Evolutionary conservation across 2,888 invertebrate genomes (phyloP).

Genomic region (Acrobasis consociella): DNA sequence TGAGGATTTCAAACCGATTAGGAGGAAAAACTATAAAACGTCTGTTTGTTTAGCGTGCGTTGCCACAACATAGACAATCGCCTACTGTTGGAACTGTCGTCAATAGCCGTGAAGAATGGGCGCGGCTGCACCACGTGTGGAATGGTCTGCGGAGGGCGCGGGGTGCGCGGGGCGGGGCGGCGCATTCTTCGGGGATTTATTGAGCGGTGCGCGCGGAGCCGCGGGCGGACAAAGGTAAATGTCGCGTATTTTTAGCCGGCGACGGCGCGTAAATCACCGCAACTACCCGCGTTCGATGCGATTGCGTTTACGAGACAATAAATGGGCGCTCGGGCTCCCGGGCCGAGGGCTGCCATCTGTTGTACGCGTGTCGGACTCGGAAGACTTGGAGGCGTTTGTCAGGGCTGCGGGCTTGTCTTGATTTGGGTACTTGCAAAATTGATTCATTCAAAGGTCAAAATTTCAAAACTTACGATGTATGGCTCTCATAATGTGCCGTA

Average conservation of each 20-base stretch:
- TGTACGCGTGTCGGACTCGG: too few relatives aligned
- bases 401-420: too few relatives aligned
- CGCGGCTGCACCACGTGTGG: conserved; percentile 32
- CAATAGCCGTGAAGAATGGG: conserved; percentile 3
- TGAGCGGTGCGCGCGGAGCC: conserved; percentile 46
- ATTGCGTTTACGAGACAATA: too few relatives aligned
- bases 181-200: conserved; percentile 63
- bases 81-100: neutral
- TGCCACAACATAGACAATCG: neutral
- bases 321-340: too few relatives aligned
- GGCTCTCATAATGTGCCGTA: too few relatives aligned
- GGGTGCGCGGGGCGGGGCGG: conserved; percentile 27
- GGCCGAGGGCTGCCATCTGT: too few relatives aligned
- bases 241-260: conserved; percentile 59
- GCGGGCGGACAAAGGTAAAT: conserved; percentile 63
- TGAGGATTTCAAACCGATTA: neutral
- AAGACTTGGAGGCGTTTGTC: too few relatives aligned
- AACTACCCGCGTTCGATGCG: conserved; percentile 27
- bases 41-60: neutral
- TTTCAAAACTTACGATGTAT: too few relatives aligned
- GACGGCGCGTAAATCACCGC: conserved; percentile 44
- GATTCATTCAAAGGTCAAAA: too few relatives aligned
- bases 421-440: too few relatives aligned
- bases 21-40: neutral
- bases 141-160: conserved; percentile 43